Base-by-base conservation (phyloP, 1,140 invertebrate genomes). In the Drosophila punjabiensis region DNA sequence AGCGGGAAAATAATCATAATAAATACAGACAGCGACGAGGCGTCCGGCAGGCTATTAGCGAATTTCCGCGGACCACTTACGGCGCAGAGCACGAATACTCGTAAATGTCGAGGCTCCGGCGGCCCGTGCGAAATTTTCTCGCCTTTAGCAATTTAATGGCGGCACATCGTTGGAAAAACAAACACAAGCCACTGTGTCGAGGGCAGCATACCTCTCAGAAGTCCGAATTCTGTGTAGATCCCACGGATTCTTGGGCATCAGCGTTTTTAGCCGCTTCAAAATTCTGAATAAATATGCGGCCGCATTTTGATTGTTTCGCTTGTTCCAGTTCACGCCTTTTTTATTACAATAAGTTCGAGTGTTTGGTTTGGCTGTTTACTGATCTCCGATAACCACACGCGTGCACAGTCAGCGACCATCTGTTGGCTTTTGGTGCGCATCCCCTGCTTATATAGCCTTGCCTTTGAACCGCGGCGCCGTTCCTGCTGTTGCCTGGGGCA, bases 351-450 rank as follows among this genome's bases (percentile, higher is more conserved):
- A 33, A 74, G 74, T 48, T 78, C 30, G 24, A 69, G 79, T 63
- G 71, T 65, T 80, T 64, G 41, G 20, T 63, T 67, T 28, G 47
- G 14, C 58, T 66, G 24, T 58, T 67, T 56, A n/a, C 53, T 64
- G 68, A 76, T 80, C 77, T 79, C 70, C 79, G 86, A 89, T 89
- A 91, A 86, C 86, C 83, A 62, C 68, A 73, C 87, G 69, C 79
- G 69, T 67, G 55, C 58, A 90, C 86, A 82, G 82, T 81, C 87
- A 73, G 87, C 87, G 86, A 90, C 86, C 86, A 90, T 90, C 86
- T 90, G 86, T 90, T 90, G 87, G 82, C 68, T 91, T 90, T 90
- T 47, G 45, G 45, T 39, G 35, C 45, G 69, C 68, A 74, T 67
- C 62, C 63, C 68, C 73, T 61, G 68, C 76, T 90, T 89, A 77